Conservation (phyloP, 2,797 vertebrate species). For the Erpetoichthys calabaricus region DNA sequence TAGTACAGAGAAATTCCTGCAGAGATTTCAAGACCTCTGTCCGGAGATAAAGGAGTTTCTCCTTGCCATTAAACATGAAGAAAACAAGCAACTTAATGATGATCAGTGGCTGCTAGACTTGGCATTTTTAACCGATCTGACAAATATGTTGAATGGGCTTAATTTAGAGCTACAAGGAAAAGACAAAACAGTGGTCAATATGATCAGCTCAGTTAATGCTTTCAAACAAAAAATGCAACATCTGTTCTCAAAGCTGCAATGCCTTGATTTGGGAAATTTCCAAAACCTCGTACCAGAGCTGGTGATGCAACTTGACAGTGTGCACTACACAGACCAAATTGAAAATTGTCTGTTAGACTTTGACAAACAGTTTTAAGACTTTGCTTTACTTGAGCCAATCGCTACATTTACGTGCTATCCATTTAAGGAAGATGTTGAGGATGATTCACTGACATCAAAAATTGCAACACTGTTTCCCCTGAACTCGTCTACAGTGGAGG, state of each 20-base stretch:
- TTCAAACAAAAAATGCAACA: conserved; percentile 10
- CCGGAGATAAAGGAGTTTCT: no score
- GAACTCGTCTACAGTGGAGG: conserved; percentile 1
- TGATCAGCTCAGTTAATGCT: conserved; percentile 11
- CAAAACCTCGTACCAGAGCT: no score
- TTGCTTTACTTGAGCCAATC: conserved; percentile 14
- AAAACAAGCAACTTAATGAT: conserved; percentile 10
- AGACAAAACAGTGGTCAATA: conserved; percentile 11
- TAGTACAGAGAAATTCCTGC: no score
- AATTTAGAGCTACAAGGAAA: conserved; percentile 17
- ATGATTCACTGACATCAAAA: conserved; percentile 14
- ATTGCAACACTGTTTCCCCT: conserved; percentile 15
- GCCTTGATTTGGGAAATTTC: not conserved
- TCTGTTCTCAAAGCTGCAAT: conserved; percentile 11
- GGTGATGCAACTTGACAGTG: conserved; percentile 12
- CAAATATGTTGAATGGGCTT: conserved; percentile 14
- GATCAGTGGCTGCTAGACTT: conserved; percentile 12
- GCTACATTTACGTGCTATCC: conserved; percentile 15
- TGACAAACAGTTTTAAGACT: conserved; percentile 15
- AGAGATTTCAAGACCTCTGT: no score
- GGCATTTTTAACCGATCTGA: conserved; percentile 15
- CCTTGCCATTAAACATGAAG: no score
- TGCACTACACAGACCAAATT: conserved; percentile 10
- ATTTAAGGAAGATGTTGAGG: conserved; percentile 16
- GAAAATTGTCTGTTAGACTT: conserved; percentile 14